These are phyloP conservation scores for Steinernema scapterisci DNA, from an alignment of 2,888 invertebrate genomes.

Conservation along the genomic window DNA sequence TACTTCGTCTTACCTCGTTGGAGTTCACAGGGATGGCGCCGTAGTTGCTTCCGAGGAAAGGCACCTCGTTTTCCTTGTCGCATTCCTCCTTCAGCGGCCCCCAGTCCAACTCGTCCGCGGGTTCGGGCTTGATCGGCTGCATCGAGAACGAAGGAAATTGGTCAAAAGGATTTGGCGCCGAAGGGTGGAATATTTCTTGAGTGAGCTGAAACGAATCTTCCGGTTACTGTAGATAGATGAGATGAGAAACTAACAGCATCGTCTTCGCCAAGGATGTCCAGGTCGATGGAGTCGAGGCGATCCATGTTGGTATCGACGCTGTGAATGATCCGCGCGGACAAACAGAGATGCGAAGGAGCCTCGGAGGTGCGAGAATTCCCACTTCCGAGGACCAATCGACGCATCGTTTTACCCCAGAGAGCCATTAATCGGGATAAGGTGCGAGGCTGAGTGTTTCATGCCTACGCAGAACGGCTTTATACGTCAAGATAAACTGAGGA, in stretches of 20 bases:
- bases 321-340: background rate
- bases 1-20: background rate
- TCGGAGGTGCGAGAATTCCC: constrained; percentile 4
- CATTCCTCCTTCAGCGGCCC: background rate
- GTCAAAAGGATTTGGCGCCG: constrained; percentile 13
- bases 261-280: constrained; percentile 1
- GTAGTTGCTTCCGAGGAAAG: background rate
- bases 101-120: background rate
- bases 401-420: background rate
- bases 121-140: background rate
- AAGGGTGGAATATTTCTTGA: background rate
- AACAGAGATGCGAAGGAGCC: background rate
- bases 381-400: background rate
- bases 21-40: background rate
- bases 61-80: constrained; percentile 17
- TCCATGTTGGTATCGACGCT: background rate
- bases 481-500: background rate
- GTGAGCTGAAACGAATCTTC: background rate
- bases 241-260: background rate
- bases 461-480: too few relatives aligned
- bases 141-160: background rate
- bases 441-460: too few relatives aligned
- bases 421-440: background rate
- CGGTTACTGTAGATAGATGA: too few relatives aligned
- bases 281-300: background rate